Base-by-base conservation (phyloP, 2,888 invertebrate species). In the Mycogona germanica region DNA sequence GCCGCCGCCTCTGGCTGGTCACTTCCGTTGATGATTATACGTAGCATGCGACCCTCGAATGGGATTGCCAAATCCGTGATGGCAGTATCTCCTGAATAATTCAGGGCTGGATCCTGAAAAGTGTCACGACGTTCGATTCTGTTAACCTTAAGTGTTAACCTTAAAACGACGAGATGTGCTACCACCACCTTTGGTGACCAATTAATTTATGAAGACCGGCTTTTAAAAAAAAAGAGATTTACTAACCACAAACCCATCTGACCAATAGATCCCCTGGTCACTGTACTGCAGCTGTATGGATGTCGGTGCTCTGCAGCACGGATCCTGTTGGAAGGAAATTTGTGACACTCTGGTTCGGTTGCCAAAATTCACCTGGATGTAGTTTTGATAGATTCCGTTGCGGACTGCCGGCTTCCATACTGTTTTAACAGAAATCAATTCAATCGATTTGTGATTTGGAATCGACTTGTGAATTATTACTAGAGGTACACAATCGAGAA, bases 381-480 rank as follows among this genome's bases (percentile, higher is more conserved):
- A 53, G 35, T 53, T 48, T 19, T 35, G 25, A 35, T 26, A 46
- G 5, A n/a, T 29, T 9, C n/a, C 19, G 28, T 26, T 21, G 7
- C 53, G 35, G n/a, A 53, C 17, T 28, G 46, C 48, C n/a, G 53
- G 53, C n/a, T 40, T 46, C 53, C 53, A 53, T 6, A 23, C 47
- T 48, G 29, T 25, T 14, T 12, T n/a, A 25, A 51, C 14, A 17
- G 17, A 17, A 51, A 42, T 38, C 14, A 28, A 14, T 19, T 12
- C 3, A 23, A 21, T 26, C 7, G 9, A 21, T 14, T n/a, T 9
- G 9, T 17, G 12, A 9, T 14, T 17, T 42, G 9, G 17, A 12
- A 42, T 42, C 21, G 17, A 32, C 9, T 9, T 32, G 9, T 32
- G 35, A n/a, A 32, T 32, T 32, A 32, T 32, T 12, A 9, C 9